Conservation (phyloP, 2,888 invertebrate species). For the Ceratothoa steindachneri region DNA sequence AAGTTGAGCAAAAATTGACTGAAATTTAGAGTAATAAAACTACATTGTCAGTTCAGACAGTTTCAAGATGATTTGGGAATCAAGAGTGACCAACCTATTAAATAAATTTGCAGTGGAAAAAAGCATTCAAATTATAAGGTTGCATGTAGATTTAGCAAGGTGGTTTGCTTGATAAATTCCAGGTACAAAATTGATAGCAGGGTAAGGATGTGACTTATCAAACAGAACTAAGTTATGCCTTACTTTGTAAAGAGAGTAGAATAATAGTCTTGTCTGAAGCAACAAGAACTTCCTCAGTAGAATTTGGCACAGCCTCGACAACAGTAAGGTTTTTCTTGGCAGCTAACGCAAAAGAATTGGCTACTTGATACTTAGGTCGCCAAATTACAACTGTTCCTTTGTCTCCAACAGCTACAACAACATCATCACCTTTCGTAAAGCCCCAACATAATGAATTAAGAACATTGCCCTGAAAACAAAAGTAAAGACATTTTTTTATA, state of each 20-base stretch:
- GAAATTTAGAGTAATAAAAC: too few species aligned
- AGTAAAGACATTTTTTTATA: too few species aligned
- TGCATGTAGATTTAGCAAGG: too few species aligned
- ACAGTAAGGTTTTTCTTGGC: conserved; percentile 13
- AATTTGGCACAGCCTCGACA: conserved; percentile 13
- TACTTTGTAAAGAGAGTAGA: conserved; percentile 29
- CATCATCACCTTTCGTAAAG: background rate
- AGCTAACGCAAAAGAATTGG: background rate
- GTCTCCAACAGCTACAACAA: conserved; percentile 14
- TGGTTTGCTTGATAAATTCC: too few species aligned
- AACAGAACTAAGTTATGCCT: background rate
- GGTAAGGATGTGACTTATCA: too few species aligned
- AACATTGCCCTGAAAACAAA: background rate
- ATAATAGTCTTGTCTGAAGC: conserved; percentile 31
- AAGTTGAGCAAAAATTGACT: too few species aligned
- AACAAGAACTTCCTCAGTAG: conserved; percentile 17
- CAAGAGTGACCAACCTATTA: too few species aligned
- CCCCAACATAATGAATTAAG: background rate
- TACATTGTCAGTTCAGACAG: too few species aligned
- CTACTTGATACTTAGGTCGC: background rate
- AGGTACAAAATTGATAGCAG: too few species aligned
- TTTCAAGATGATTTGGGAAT: too few species aligned
- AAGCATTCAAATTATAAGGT: too few species aligned
- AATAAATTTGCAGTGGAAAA: too few species aligned
- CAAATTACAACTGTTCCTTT: conserved; percentile 5